These are phyloP conservation scores for Margaritifera margaritifera DNA, from an alignment of 2,888 invertebrate species.

Conservation along the genomic window DNA sequence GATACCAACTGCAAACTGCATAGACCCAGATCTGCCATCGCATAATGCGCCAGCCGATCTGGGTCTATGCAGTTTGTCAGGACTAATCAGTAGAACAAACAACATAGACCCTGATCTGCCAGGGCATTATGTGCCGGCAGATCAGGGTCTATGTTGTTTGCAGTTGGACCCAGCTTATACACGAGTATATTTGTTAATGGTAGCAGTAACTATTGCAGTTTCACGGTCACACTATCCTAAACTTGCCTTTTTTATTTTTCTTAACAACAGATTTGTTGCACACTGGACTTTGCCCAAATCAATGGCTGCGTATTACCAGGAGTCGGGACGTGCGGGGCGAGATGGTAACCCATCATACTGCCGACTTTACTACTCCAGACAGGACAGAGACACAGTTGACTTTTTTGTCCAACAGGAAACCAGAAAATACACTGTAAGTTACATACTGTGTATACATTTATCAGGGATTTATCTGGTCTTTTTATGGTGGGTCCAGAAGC, in stretches of 20 bases:
- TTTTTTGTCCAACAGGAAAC: constrained; percentile 84
- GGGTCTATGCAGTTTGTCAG: too few species aligned
- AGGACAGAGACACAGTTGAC: constrained; percentile 86
- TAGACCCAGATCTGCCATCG: too few species aligned
- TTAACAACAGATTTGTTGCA: constrained; percentile 85
- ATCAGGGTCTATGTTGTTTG: too few species aligned
- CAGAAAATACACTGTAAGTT: constrained; percentile 44
- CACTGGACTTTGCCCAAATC: constrained; percentile 98
- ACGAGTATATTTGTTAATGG: not conserved
- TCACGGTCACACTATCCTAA: not conserved
- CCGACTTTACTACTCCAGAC: constrained; percentile 90
- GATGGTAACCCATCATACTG: constrained; percentile 92
- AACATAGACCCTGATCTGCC: too few species aligned
- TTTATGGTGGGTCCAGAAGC: too few species aligned
- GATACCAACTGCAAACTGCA: too few species aligned
- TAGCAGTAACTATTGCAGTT: not conserved
- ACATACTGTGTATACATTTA: too few species aligned
- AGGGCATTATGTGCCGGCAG: too few species aligned
- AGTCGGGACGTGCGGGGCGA: constrained; percentile 95
- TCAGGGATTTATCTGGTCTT: too few species aligned
- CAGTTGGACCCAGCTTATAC: too few species aligned
- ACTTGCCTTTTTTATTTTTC: not conserved
- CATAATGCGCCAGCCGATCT: too few species aligned
- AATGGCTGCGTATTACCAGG: constrained; percentile 96
- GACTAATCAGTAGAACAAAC: too few species aligned